phyloP scores from a whole-genome alignment of 2,113 vertebrate species.

The Capreolus pygargus region DNA sequence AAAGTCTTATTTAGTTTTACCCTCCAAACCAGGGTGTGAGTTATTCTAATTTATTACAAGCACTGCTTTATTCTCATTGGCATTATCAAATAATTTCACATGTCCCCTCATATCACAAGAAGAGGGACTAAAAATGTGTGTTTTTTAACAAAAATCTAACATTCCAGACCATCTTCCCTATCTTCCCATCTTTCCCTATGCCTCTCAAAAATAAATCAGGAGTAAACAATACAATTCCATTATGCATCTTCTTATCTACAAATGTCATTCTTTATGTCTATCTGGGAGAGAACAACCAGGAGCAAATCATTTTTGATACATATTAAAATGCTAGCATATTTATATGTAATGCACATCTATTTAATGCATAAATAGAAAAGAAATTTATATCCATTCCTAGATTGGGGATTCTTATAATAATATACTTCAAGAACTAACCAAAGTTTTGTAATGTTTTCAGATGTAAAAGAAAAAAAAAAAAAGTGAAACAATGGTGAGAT shows the following conservation, averaged over 20 bases:
- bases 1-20: neutral
- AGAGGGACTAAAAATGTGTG: neutral
- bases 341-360: neutral
- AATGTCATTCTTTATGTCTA: neutral
- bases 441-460: conserved; percentile 26
- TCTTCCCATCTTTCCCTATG: neutral
- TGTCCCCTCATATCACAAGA: neutral
- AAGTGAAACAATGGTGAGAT: neutral
- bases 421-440: conserved; percentile 8
- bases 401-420: conserved; percentile 6
- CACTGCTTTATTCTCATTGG: neutral
- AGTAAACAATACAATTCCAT: conserved; percentile 16
- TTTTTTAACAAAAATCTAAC: neutral
- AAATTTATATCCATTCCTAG: neutral
- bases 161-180: neutral
- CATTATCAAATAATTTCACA: neutral
- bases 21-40: neutral
- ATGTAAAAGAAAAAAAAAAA: neutral
- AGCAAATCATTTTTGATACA: conserved; percentile 5
- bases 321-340: neutral
- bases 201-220: neutral
- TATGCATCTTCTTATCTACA: neutral
- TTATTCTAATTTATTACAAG: neutral
- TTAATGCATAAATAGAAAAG: conserved; percentile 26
- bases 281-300: neutral